These are phyloP conservation scores for Tipula lateralis DNA, from an alignment of 2,888 invertebrate genomes.

Conservation along the genomic window DNA sequence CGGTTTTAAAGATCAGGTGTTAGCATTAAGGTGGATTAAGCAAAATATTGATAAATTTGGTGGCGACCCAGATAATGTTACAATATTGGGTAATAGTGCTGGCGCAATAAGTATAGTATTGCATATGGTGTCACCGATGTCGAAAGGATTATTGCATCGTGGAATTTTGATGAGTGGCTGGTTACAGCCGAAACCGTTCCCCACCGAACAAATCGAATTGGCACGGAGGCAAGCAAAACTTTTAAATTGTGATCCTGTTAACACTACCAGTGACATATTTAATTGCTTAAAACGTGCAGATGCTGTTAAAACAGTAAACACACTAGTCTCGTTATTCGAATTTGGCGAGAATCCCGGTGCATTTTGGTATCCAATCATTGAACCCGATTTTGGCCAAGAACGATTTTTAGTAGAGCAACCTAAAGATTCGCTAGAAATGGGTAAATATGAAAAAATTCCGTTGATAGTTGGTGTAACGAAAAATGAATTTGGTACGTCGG, in stretches of 20 bases:
- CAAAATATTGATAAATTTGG: conserved; percentile 60
- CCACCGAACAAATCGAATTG: conserved; percentile 53
- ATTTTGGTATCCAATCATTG: conserved; percentile 61
- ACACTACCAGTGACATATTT: conserved; percentile 37
- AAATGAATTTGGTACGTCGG: conserved; percentile 61
- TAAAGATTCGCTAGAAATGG: conserved; percentile 53
- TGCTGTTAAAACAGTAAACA: not conserved
- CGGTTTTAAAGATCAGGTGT: conserved; percentile 63
- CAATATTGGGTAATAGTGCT: conserved; percentile 57
- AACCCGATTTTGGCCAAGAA: conserved; percentile 62
- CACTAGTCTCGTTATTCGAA: not conserved
- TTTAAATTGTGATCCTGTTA: conserved; percentile 55
- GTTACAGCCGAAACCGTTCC: conserved; percentile 53
- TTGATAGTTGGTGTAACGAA: conserved; percentile 61
- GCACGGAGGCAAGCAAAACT: conserved; percentile 60
- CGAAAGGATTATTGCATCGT: conserved; percentile 62
- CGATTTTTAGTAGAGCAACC: conserved; percentile 62
- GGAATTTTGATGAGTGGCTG: conserved; percentile 66
- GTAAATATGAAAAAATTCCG: conserved; percentile 59
- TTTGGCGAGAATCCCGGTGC: conserved; percentile 39
- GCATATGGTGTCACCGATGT: conserved; percentile 59
- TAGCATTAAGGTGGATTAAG: conserved; percentile 59
- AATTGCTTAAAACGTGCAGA: not conserved
- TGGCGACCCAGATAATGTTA: conserved; percentile 59
- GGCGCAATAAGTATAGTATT: conserved; percentile 51